Evolutionary conservation across 2,113 vertebrate species (phyloP), one percentile per base, ranked within the genome.

Genomic region (Polyodon spathula): DNA sequence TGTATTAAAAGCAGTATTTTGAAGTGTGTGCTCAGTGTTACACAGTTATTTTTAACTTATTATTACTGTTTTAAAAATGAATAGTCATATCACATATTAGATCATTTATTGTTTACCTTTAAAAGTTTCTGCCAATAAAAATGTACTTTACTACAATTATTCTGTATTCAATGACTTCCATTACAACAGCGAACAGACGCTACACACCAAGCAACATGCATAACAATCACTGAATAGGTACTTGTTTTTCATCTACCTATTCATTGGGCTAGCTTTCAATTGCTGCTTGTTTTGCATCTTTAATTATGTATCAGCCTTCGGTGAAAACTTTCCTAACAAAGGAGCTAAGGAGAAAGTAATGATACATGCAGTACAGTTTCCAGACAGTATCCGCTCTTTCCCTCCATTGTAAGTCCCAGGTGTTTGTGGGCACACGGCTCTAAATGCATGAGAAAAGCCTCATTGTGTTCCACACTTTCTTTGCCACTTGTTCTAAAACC

Each of bases 401-500:
- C 63, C 72, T 66, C 71, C 76, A 84, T 88, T 87, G 83, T 79
- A 81, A 81, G 77, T 81, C 88, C 88, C 92, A 93, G 92, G 92
- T 97, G 92, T 92, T 91, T 75, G 74, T 8, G 38, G 76, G 73
- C 76, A 76, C 60, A 82, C 84, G 77, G 77, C 67, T 83, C 69
- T 70, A 16, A 4, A 58, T 69, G 71, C 77, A 80, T 81, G 56
- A 63, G 76, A 81, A 76, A 73, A 68, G 72, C 66, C 73, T 77
- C 64, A 81, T 87, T 92, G 87, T 90, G 73, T 76, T 64, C 37
- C 69, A 61, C 58, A 77, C 79, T 87, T 89, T 88, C 77, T 86
- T 84, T 71, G 59, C 81, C 78, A 76, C 84, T 90, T 86, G 83
- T 86, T 83, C 72, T 78, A 78, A 67, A 91, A 88, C 81, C 86